These are phyloP conservation scores for Echiichthys vipera DNA, from an alignment of 2,797 vertebrate genomes.

Conservation along the genomic window DNA sequence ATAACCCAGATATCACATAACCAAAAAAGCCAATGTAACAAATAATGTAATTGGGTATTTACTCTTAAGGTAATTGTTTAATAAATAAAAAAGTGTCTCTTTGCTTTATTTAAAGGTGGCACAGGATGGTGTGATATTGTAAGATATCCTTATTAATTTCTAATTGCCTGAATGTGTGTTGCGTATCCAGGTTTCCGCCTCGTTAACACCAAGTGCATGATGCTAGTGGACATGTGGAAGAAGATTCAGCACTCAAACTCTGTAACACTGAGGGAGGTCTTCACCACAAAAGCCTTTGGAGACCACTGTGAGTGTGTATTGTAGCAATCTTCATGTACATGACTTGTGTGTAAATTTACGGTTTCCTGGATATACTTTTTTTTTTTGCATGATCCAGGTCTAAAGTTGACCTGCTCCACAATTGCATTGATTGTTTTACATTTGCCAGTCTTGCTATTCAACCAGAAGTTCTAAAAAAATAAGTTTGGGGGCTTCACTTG, in stretches of 20 bases:
- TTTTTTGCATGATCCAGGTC: background rate
- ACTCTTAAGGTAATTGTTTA: background rate
- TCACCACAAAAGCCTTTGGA: constrained; percentile 99
- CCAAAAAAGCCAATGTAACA: background rate
- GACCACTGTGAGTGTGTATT: constrained; percentile 92
- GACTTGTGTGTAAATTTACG: background rate
- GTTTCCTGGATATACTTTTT: background rate
- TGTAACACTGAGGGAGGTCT: constrained; percentile 97
- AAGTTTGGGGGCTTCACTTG: background rate
- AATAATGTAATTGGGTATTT: background rate
- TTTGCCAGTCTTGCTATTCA: background rate
- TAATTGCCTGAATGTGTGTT: background rate
- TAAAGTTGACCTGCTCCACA: background rate
- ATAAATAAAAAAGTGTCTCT: background rate
- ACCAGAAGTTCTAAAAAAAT: background rate
- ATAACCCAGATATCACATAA: background rate
- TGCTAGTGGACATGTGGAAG: constrained; percentile 99
- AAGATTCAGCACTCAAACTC: constrained; percentile 99
- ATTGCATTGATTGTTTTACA: background rate
- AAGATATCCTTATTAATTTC: background rate
- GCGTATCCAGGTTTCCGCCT: constrained; percentile 92
- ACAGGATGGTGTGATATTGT: background rate
- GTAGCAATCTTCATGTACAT: background rate
- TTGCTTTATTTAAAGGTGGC: background rate
- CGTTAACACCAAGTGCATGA: constrained; percentile 99